Percentiles rank a stretch among this genome's conserved stretches.
Conservation (phyloP, 2,113 vertebrate species). For the Osmerus mordax region DNA sequence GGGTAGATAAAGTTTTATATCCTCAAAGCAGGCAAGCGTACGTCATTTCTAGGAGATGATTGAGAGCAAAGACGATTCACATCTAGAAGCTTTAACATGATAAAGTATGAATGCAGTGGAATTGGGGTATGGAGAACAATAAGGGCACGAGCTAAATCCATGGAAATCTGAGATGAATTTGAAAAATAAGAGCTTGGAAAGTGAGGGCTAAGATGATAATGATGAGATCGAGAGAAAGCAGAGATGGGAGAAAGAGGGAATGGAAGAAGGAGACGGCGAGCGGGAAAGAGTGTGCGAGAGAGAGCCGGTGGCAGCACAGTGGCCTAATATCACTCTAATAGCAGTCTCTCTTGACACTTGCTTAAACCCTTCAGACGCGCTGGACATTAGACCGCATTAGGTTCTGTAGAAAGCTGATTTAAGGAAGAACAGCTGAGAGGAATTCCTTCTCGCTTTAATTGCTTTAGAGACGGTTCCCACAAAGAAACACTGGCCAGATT, state of each 20-base stretch:
- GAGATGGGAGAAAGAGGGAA: background rate
- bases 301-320: conserved; percentile 17
- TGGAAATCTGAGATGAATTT: conserved; percentile 61
- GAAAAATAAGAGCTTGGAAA: conserved; percentile 17
- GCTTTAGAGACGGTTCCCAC: conserved; percentile 91
- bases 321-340: conserved; percentile 71
- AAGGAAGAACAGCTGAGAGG: conserved; percentile 85
- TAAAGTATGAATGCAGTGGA: conserved; percentile 55
- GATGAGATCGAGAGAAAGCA: background rate
- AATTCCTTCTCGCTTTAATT: conserved; percentile 95
- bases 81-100: conserved; percentile 66
- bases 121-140: conserved; percentile 56
- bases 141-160: conserved; percentile 45
- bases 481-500: conserved; percentile 90
- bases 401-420: conserved; percentile 84
- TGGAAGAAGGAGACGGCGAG: background rate
- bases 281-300: conserved; percentile 19
- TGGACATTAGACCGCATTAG: conserved; percentile 86
- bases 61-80: conserved; percentile 65
- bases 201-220: conserved; percentile 12
- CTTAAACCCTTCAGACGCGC: conserved; percentile 72
- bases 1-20: conserved; percentile 68
- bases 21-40: conserved; percentile 40
- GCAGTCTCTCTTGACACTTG: conserved; percentile 78
- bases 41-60: conserved; percentile 49